These are phyloP conservation scores for Ganaspis sp. DNA, from an alignment of 1,140 invertebrate species.

Conservation along the genomic window DNA sequence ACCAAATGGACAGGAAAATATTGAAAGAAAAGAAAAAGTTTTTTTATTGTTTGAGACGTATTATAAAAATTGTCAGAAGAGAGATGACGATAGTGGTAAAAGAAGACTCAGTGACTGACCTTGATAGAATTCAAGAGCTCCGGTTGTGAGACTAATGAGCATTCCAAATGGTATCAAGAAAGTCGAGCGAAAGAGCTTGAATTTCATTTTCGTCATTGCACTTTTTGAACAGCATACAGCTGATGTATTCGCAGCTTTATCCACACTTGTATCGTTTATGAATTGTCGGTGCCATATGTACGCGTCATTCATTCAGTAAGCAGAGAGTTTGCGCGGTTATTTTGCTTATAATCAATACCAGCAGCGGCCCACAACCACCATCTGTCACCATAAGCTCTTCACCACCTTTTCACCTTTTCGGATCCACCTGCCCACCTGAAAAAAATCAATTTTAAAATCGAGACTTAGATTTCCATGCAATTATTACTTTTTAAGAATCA, in stretches of 20 bases:
- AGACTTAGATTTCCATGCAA: not conserved
- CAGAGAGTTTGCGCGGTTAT: slow-evolving; percentile 66
- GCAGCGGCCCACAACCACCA: slow-evolving; percentile 46
- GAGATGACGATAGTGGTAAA: not conserved
- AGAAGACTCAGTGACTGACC: slow-evolving; percentile 56
- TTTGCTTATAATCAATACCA: slow-evolving; percentile 64
- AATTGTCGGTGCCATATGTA: slow-evolving; percentile 64
- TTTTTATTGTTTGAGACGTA: not conserved
- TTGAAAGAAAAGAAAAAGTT: not conserved
- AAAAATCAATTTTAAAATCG: not conserved
- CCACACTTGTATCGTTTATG: slow-evolving; percentile 56
- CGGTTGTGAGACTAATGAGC: slow-evolving; percentile 61
- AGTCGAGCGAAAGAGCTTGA: slow-evolving; percentile 58
- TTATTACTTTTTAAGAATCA: no score
- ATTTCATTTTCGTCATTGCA: slow-evolving; percentile 62
- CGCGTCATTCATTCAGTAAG: slow-evolving; percentile 65
- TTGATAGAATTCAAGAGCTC: slow-evolving; percentile 66
- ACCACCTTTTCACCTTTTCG: not conserved
- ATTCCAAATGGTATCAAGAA: slow-evolving; percentile 60
- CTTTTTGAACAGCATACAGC: slow-evolving; percentile 43
- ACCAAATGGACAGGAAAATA: not conserved
- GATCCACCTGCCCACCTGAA: not conserved
- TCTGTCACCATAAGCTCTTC: slow-evolving; percentile 31
- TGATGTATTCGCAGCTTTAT: slow-evolving; percentile 51
- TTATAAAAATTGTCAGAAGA: not conserved